These are phyloP conservation scores for Engystomops pustulosus DNA, from an alignment of 2,113 vertebrate species.

Conservation along the genomic window DNA sequence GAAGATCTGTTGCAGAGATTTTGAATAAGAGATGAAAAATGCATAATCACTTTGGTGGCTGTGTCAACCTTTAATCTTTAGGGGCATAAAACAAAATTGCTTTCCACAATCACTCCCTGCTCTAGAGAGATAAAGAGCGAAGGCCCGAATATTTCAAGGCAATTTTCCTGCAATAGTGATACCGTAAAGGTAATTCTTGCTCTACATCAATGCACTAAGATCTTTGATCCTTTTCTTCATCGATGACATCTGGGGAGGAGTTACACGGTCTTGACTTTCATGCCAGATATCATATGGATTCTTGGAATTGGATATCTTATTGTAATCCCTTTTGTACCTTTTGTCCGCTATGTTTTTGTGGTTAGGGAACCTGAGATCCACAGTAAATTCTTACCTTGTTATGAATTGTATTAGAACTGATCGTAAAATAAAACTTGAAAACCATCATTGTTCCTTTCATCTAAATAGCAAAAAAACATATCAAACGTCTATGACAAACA, in stretches of 20 bases:
- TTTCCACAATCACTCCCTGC: slow-evolving; percentile 46
- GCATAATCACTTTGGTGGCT: slow-evolving; percentile 47
- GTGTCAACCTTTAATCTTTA: slow-evolving; percentile 55
- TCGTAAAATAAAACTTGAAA: not conserved
- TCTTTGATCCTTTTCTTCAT: slow-evolving; percentile 39
- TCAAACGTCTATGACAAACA: not conserved
- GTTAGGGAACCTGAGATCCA: not conserved
- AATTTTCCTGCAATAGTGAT: slow-evolving; percentile 38
- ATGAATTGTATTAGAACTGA: not conserved
- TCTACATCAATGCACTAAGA: slow-evolving; percentile 28
- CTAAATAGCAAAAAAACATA: not conserved
- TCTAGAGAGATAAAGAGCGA: slow-evolving; percentile 21
- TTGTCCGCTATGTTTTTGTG: not conserved
- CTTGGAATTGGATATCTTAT: slow-evolving; percentile 10
- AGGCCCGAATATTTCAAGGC: slow-evolving; percentile 11
- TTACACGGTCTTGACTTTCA: not conserved
- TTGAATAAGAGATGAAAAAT: slow-evolving; percentile 50
- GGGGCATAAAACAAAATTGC: slow-evolving; percentile 55
- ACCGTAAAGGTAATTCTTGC: slow-evolving; percentile 32
- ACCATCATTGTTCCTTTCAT: not conserved
- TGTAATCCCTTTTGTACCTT: not conserved
- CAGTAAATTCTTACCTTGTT: not conserved
- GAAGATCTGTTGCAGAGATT: slow-evolving; percentile 47
- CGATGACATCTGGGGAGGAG: slow-evolving; percentile 22
- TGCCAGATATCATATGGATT: not conserved